A percentile compares a stretch with the other conserved stretches of the same genome.
Evolutionary conservation across 2,113 vertebrate genomes (phyloP).

Genomic region (Vidua macroura): DNA sequence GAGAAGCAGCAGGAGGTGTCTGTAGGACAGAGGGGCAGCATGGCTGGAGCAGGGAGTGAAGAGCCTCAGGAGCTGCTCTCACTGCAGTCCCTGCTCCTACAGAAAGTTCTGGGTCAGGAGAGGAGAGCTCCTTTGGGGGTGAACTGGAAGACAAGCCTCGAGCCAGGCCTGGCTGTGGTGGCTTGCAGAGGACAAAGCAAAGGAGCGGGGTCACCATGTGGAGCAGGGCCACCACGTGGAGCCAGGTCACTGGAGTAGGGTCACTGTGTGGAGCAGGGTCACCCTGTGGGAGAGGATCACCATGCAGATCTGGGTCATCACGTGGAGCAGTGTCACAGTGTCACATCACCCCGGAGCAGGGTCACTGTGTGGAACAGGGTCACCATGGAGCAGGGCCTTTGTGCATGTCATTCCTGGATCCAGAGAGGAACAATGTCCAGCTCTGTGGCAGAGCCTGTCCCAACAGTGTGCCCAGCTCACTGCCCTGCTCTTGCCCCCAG

Average conservation of each 20-base stretch:
- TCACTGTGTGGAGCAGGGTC: background rate
- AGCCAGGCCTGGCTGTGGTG: background rate
- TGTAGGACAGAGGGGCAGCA: background rate
- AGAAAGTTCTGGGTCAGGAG: background rate
- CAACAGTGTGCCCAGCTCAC: fast-evolving
- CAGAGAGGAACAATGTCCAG: background rate
- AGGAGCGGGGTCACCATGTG: background rate
- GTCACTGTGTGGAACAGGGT: background rate
- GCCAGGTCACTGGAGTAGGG: no score
- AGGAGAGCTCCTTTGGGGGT: background rate
- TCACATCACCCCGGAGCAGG: background rate
- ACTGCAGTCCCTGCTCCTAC: background rate
- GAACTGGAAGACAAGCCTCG: background rate
- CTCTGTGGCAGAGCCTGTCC: background rate
- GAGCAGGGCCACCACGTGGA: background rate
- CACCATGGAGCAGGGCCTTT: background rate
- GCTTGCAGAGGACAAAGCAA: background rate
- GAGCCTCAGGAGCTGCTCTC: background rate
- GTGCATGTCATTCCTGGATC: background rate
- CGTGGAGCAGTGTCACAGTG: background rate
- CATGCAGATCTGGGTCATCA: no score
- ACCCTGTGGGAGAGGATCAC: background rate
- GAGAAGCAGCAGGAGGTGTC: background rate
- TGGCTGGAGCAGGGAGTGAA: background rate
- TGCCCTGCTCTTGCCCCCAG: background rate